Evolutionary conservation across 2,888 invertebrate species (phyloP), one percentile per base, ranked within the genome.

Genomic region (Cantharis lateralis): DNA sequence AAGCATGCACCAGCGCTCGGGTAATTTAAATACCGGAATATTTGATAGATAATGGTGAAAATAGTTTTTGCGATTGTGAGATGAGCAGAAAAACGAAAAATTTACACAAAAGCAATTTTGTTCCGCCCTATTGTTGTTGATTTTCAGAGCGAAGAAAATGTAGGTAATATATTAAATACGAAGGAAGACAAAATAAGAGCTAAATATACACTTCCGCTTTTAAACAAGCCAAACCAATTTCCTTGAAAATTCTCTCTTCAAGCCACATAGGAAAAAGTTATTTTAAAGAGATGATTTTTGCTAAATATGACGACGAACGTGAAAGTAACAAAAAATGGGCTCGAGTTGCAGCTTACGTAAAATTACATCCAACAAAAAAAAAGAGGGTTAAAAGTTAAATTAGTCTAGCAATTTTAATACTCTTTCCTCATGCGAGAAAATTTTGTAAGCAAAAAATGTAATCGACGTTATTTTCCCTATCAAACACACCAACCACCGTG

Each of bases 401-500:
- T 48, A 70, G 18, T 48, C 15, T 48, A 15, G 64, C 69, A 72
- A 72, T 72, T 72, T 76, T 72, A 76, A 76, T 72, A 69, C 62
- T n/a, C 20, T 72, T 72, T 76, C 48, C 76, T 72, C 76, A 76
- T 76, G 76, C 76, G 26, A 76, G 72, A 26, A 70, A 76, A 76
- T 76, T 75, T 72, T 18, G 61, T 24, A 10, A 63, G 70, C 28
- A 76, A 76, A 75, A 76, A 71, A 72, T 61, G 48, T 72, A 76
- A 76, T 76, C 64, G 70, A 76, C 69, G 48, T 72, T 69, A 61
- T 72, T 76, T 76, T 32, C 63, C 32, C 48, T 76, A 72, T 72
- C 71, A 71, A 75, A 70, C 66, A 71, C 75, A 71, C 61, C 68
- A 62, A 68, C 68, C 71, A 9, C 32, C 32, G 32, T 13, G 3